Conservation (phyloP, 1,140 invertebrate genomes). For the Coptotermes formosanus region DNA sequence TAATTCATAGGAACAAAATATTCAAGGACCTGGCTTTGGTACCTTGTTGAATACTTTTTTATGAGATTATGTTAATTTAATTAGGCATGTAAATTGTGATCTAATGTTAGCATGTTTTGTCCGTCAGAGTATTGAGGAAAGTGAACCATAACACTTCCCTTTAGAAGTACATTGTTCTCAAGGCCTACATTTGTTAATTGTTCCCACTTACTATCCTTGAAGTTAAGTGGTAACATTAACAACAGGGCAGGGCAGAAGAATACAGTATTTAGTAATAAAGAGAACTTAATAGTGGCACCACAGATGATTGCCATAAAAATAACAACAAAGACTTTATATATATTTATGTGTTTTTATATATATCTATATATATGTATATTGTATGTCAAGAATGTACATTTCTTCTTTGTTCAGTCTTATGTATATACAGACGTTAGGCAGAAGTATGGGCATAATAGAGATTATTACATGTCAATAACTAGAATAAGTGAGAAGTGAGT, state of each 20-base stretch:
- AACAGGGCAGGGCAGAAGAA: not conserved
- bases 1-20: not conserved
- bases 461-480: conserved; percentile 6
- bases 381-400: conserved; percentile 6
- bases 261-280: conserved; percentile 10
- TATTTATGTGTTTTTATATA: not conserved
- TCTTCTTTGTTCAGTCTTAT: not conserved
- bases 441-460: not conserved
- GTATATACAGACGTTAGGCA: not conserved
- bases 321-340: not conserved
- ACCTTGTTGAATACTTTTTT: not conserved
- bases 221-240: conserved; percentile 8
- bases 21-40: not conserved
- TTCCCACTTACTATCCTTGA: not conserved
- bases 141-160: not conserved
- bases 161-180: not conserved
- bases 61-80: not conserved
- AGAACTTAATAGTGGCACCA: not conserved
- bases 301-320: not conserved
- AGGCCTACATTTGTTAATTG: conserved; percentile 7
- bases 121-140: not conserved
- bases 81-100: not conserved
- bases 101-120: not conserved
- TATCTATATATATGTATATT: not conserved
- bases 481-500: not conserved